Base-by-base conservation (phyloP, 2,113 vertebrate species). In the Aix galericulata region DNA sequence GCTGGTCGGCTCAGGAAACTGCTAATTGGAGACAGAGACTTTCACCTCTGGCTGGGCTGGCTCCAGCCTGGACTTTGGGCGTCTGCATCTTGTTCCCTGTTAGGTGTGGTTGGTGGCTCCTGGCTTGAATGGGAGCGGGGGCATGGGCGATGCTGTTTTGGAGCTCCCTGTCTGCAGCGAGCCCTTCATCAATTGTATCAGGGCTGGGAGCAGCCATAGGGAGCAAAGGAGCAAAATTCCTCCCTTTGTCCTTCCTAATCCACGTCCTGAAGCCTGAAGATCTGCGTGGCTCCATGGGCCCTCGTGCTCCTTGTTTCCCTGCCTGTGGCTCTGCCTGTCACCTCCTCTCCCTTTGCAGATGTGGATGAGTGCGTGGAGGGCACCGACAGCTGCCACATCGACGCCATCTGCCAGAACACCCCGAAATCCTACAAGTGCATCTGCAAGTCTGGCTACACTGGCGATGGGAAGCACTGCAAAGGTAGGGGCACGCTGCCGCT, bases 341-440 rank as follows among this genome's bases (percentile, higher is more conserved):
- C 73, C 3, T 3, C 62, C 32, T 96, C 60, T 91, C 83, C 76
- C 86, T 88, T 86, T 72, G 67, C 98, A 99, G 99, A 99, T 97
- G 98, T 99, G 18, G 99, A 99, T 5, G 99, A 99, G 96, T 99
- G 99, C 46, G 98, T 98, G 84, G 99, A 98, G 21, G 99, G 98
- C 18, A 99, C 99, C 0, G 99, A 99, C 98, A 99, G 98, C n/a
- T 99, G 99, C 44, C 99, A 99, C 93, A 99, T 99, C 6, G 99
- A 99, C 8, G 99, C 99, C 29, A 99, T 99, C 96, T 99, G 99
- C 98, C 99, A 99, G 98, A 99, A 99, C 97, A 99, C 99, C 69
- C 99, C 99, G 1, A 98, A 98, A 64, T 99, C 99, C 72, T 99
- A 99, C 98, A 98, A 99, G 92, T 99, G 99, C 97, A 99, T 99